Percentiles rank a stretch among this genome's conserved stretches.
These are phyloP conservation scores for Rhabdornis inornatus DNA, from an alignment of 2,113 vertebrate genomes.

Conservation along the genomic window DNA sequence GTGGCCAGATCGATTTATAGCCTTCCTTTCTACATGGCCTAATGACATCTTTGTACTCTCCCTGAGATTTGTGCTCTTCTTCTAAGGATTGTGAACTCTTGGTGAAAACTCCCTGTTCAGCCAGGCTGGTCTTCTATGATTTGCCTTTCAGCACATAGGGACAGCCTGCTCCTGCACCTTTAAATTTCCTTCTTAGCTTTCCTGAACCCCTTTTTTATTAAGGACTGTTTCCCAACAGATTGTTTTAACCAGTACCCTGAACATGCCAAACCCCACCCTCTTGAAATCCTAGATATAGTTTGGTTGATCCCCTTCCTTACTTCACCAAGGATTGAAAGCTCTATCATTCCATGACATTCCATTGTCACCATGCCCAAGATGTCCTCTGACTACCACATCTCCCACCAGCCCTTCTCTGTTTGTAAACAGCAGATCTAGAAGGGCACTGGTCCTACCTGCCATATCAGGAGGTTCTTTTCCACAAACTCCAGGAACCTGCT, in stretches of 20 bases:
- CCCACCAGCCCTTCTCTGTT: background rate
- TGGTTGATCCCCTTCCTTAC: background rate
- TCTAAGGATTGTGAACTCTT: background rate
- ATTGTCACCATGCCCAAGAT: background rate
- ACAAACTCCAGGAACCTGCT: background rate
- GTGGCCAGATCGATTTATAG: background rate
- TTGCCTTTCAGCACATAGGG: background rate
- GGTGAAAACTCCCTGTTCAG: background rate
- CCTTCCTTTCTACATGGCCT: background rate
- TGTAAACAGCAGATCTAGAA: background rate
- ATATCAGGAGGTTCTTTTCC: background rate
- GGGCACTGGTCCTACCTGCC: fast-evolving
- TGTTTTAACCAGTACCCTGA: background rate
- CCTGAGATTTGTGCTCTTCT: background rate
- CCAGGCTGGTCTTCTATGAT: background rate
- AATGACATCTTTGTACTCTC: background rate
- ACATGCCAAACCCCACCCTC: background rate
- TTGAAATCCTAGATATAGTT: background rate
- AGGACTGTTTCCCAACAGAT: background rate
- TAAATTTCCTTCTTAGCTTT: background rate
- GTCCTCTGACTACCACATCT: background rate
- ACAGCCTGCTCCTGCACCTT: fast-evolving
- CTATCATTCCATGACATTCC: background rate
- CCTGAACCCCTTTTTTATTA: background rate
- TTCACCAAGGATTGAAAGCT: background rate